Conservation (phyloP, 2,797 vertebrate genomes). For the Champsocephalus gunnari region DNA sequence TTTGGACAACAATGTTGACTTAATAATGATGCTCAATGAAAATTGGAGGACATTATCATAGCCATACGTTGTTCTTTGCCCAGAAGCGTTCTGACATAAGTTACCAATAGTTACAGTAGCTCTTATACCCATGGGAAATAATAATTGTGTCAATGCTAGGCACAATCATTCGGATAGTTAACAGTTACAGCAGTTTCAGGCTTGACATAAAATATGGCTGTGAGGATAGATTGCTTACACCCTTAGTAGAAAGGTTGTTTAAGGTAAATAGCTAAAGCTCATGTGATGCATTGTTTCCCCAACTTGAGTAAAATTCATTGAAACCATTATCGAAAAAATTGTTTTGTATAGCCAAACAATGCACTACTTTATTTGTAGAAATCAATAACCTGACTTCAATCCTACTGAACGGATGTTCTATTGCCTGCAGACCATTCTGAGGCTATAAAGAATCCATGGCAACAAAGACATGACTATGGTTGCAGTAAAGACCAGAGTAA, state of each 20-base stretch:
- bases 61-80: no score
- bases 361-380: background rate
- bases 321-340: background rate
- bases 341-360: background rate
- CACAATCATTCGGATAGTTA: background rate
- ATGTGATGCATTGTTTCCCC: background rate
- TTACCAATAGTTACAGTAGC: background rate
- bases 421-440: background rate
- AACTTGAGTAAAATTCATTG: background rate
- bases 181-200: background rate
- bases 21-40: background rate
- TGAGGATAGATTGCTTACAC: background rate
- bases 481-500: background rate
- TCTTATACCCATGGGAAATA: background rate
- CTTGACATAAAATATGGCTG: background rate
- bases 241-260: background rate
- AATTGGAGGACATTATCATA: background rate
- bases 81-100: background rate
- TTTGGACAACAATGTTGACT: background rate
- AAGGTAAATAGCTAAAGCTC: background rate
- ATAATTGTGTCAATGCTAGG: background rate
- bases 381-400: conserved; percentile 1
- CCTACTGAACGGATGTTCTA: conserved; percentile 4
- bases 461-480: background rate
- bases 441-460: background rate